Conservation (phyloP, 2,113 vertebrate species). For the Nycticebus coucang region DNA sequence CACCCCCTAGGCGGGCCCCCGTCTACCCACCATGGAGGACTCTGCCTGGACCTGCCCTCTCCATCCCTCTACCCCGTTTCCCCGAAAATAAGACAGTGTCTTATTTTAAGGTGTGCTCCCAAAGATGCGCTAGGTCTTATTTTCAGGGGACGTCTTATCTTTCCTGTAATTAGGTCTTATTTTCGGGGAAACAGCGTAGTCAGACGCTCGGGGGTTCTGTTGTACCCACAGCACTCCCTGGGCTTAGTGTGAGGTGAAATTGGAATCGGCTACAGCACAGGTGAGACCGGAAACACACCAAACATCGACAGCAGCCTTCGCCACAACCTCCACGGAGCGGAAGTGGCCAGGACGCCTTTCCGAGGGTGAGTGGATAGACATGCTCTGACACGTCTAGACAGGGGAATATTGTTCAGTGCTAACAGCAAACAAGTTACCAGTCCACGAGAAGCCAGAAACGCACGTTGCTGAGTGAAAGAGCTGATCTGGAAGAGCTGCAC, state of each 20-base stretch:
- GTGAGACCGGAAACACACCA: fast-evolving
- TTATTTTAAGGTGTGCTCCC: no score
- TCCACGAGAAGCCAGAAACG: neutral
- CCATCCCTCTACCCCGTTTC: no score
- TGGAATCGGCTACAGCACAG: neutral
- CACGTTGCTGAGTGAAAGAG: neutral
- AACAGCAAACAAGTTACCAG: no score
- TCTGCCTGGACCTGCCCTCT: neutral
- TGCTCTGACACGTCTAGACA: neutral
- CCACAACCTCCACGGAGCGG: neutral
- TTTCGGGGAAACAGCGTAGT: no score
- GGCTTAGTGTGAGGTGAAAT: neutral
- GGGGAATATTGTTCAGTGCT: neutral
- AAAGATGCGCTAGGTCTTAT: no score
- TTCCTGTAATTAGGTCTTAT: no score
- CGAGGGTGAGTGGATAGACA: neutral
- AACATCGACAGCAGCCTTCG: fast-evolving
- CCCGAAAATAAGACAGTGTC: no score
- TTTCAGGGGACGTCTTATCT: no score
- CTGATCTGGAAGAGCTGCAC: neutral
- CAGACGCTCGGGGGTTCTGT: neutral
- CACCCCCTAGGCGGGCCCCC: neutral
- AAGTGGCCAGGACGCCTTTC: neutral
- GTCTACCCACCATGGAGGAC: fast-evolving
- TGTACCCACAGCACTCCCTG: fast-evolving